A percentile compares a stretch with the other conserved stretches of the same genome.
These are phyloP conservation scores for Heliconius himera DNA, from an alignment of 1,140 invertebrate species.

Conservation along the genomic window DNA sequence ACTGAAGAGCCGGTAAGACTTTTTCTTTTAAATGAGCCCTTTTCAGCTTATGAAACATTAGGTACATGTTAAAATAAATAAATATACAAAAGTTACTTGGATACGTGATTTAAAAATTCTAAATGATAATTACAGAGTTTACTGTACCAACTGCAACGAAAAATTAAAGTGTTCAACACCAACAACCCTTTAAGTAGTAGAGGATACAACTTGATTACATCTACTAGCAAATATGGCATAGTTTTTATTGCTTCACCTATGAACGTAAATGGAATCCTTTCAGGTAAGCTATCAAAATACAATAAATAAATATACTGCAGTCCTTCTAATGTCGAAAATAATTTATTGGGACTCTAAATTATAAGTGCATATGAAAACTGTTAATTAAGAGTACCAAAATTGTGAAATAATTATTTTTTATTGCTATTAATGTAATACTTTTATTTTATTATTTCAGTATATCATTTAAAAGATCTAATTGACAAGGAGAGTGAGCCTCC, in stretches of 20 bases:
- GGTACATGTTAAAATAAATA: too few species aligned
- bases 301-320: too few species aligned
- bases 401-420: too few species aligned
- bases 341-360: too few species aligned
- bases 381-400: too few species aligned
- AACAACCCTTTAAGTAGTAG: conserved; percentile 57
- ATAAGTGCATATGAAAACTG: too few species aligned
- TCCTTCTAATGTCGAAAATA: too few species aligned
- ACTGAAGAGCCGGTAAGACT: conserved; percentile 65
- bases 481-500: conserved; percentile 61
- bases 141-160: conserved; percentile 70
- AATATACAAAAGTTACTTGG: not conserved
- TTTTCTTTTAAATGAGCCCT: not conserved
- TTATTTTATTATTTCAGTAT: conserved; percentile 51
- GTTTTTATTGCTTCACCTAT: conserved; percentile 67
- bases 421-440: too few species aligned
- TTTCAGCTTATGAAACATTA: not conserved
- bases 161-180: conserved; percentile 73
- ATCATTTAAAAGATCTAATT: conserved; percentile 60
- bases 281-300: not conserved
- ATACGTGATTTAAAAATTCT: not conserved
- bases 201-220: conserved; percentile 67
- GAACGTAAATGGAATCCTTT: not conserved
- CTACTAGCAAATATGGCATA: conserved; percentile 68
- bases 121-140: conserved; percentile 52